phyloP scores from a whole-genome alignment of 2,888 invertebrate genomes.

The Beris chalybata region DNA sequence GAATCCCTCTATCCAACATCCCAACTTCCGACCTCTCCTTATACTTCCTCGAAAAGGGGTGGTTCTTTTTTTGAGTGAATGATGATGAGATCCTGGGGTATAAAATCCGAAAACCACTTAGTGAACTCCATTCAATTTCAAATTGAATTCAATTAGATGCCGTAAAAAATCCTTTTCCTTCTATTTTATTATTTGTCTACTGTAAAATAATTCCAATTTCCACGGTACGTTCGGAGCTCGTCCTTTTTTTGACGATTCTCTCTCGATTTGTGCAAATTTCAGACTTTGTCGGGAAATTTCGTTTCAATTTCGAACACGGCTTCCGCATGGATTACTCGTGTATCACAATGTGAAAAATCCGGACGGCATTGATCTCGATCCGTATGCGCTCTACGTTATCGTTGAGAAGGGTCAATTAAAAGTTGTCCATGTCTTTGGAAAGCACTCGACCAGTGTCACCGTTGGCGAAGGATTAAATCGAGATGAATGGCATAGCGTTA shows the following conservation, averaged over 20 bases:
- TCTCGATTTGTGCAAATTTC: conserved; percentile 40
- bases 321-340: conserved; percentile 84
- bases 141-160: conserved; percentile 28
- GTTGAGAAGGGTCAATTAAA: conserved; percentile 90
- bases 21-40: no score
- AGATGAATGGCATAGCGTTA: conserved; percentile 88
- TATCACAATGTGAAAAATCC: conserved; percentile 91
- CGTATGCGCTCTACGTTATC: conserved; percentile 88
- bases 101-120: conserved; percentile 10
- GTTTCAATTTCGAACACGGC: conserved; percentile 82
- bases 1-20: no score
- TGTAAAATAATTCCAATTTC: conserved; percentile 12
- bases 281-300: conserved; percentile 86
- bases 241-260: conserved; percentile 5
- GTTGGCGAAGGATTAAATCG: conserved; percentile 86
- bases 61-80: not conserved
- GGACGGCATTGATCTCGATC: conserved; percentile 74
- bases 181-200: no score
- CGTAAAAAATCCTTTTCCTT: not conserved
- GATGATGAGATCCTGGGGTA: conserved; percentile 2
- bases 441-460: conserved; percentile 78
- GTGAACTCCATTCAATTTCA: conserved; percentile 17
- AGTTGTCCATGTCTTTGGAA: conserved; percentile 89
- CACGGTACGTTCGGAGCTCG: conserved; percentile 4
- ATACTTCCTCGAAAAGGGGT: no score